Evolutionary conservation across 2,797 vertebrate genomes (phyloP).

Genomic region (Microhierax caerulescens): DNA sequence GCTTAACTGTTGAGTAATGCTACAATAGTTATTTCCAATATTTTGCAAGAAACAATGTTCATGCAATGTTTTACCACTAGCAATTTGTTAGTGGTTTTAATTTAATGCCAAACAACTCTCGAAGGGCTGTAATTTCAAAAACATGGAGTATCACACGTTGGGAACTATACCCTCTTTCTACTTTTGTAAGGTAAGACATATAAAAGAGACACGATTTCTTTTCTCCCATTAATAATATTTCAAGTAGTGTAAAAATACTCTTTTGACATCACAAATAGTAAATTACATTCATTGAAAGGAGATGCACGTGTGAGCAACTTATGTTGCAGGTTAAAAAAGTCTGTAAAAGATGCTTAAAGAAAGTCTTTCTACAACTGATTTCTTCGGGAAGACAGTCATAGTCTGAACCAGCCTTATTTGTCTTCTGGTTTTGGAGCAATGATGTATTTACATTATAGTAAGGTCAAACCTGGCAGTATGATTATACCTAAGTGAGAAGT

Average conservation of each 20-base stretch:
- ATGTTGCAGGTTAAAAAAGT: background rate
- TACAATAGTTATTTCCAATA: slow-evolving; percentile 65
- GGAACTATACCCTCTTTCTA: background rate
- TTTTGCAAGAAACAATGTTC: slow-evolving; percentile 75
- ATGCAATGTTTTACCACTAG: slow-evolving; percentile 65
- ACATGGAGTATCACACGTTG: background rate
- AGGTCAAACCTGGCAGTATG: background rate
- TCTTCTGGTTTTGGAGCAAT: background rate
- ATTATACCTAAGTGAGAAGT: background rate
- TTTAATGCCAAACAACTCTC: slow-evolving; percentile 59
- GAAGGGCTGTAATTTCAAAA: slow-evolving; percentile 55
- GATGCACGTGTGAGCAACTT: background rate
- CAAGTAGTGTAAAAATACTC: background rate
- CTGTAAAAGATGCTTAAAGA: background rate
- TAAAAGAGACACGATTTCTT: background rate
- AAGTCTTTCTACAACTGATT: background rate
- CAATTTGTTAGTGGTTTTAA: slow-evolving; percentile 70
- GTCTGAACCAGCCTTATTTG: background rate
- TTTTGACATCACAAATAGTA: background rate
- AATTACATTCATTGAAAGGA: background rate
- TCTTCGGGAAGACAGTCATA: background rate
- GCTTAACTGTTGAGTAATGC: slow-evolving; percentile 65
- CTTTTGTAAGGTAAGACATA: background rate
- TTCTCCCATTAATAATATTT: background rate
- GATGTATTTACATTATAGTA: background rate